Evolutionary conservation across 2,888 invertebrate genomes (phyloP).

Genomic region (Phyto melanocephala): DNA sequence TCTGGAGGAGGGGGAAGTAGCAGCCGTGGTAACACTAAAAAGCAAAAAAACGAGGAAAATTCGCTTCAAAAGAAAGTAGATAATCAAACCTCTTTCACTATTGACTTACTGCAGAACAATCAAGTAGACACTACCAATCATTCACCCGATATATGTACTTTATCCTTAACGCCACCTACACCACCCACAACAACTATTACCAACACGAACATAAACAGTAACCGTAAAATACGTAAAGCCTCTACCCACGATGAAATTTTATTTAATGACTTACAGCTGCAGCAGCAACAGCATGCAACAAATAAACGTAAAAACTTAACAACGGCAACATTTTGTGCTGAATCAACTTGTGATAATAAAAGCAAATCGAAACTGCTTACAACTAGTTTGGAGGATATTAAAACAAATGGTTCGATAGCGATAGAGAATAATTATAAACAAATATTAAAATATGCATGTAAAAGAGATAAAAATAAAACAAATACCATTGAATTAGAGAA

Average conservation of each 20-base stretch:
- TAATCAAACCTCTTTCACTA: slow-evolving; percentile 30
- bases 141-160: slow-evolving; percentile 48
- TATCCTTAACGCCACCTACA: slow-evolving; percentile 31
- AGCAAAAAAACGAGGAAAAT: slow-evolving; percentile 4
- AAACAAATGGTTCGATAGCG: slow-evolving; percentile 40
- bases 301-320: slow-evolving; percentile 18
- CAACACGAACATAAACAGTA: not conserved
- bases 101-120: slow-evolving; percentile 52
- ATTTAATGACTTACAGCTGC: slow-evolving; percentile 42
- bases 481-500: not conserved
- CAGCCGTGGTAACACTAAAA: not conserved
- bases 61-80: slow-evolving; percentile 8
- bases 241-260: slow-evolving; percentile 53
- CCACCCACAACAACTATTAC: slow-evolving; percentile 1
- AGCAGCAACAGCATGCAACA: slow-evolving; percentile 32
- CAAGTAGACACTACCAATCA: slow-evolving; percentile 61
- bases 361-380: not conserved
- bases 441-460: slow-evolving; percentile 15
- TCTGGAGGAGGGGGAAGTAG: not conserved
- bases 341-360: slow-evolving; percentile 41
- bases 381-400: slow-evolving; percentile 15
- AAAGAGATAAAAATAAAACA: slow-evolving; percentile 24
- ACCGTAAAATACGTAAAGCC: slow-evolving; percentile 32
- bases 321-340: slow-evolving; percentile 31
- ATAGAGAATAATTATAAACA: slow-evolving; percentile 45